Base-by-base conservation (phyloP, 2,797 vertebrate species). In the Decapterus maruadsi region DNA sequence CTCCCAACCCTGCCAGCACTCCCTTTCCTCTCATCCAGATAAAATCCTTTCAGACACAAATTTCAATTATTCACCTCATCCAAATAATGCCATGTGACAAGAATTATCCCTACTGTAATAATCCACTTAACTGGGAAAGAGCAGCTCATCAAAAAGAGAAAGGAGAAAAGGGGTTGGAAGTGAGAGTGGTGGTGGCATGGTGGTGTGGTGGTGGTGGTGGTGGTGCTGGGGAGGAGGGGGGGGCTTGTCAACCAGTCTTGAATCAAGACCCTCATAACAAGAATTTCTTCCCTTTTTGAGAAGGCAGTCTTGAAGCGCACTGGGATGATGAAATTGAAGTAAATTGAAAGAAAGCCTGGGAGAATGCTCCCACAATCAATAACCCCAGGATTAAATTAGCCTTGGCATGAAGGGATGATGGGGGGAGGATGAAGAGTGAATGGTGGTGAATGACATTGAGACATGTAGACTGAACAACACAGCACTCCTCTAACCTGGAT, bases 31-130 rank as follows among this genome's bases (percentile, higher is more conserved):
- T 94, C 94, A 95, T 94, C 94, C 95, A 95, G 93, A 95, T 95
- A 94, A 95, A 95, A 96, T 96, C 92, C 95, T 95, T 96, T 96
- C 95, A 95, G 95, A 96, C 95, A 96, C 93, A 95, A 95, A 95
- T 96, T 96, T 96, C 95, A 96, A 96, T 96, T 96, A 96, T 96
- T 96, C 95, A 96, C 95, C 94, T 95, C 95, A 94, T 96, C 95
- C 95, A 95, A 96, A 96, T 96, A 96, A 96, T 96, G 94, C 94
- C 94, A 95, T 95, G 95, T 96, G 95, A 96, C 95, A 96, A 95
- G 94, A 96, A 95, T 96, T 96, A 96, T 95, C 94, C 94, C 93
- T 93, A 93, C 95, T 96, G 95, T 95, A 95, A 95, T 96, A 96
- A 96, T 96, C 95, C 95, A 96, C 95, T 95, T 96, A 96, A 96